These are phyloP conservation scores for Steinernema carpocapsae DNA, from an alignment of 2,888 invertebrate species.

Conservation along the genomic window DNA sequence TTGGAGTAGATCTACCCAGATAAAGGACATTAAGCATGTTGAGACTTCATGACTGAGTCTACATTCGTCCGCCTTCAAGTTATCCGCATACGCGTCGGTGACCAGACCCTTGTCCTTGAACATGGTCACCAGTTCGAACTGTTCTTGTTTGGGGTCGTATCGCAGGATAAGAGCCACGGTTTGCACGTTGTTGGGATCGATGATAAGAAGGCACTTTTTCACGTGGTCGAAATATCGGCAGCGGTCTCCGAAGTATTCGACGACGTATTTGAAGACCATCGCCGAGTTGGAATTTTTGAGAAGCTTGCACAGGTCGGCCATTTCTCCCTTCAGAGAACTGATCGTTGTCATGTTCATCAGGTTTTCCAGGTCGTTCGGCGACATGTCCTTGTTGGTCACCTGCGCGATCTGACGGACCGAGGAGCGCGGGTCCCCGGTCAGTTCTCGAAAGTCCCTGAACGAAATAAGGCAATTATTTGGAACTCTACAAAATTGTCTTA, in stretches of 20 bases:
- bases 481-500: not conserved
- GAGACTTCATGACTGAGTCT: constrained; percentile 12
- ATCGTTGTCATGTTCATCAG: not conserved
- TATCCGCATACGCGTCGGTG: not conserved
- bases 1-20: constrained; percentile 11
- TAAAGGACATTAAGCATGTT: constrained; percentile 13
- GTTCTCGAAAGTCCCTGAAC: constrained; percentile 1
- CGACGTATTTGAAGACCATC: not conserved
- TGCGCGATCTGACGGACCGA: not conserved
- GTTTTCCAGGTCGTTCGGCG: not conserved
- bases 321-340: not conserved
- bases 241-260: constrained; percentile 12
- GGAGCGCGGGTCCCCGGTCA: not conserved
- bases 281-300: not conserved
- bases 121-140: constrained; percentile 1
- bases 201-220: constrained; percentile 17
- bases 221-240: not conserved
- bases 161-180: not conserved
- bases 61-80: not conserved
- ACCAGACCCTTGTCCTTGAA: not conserved
- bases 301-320: not conserved
- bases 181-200: constrained; percentile 10
- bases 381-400: not conserved
- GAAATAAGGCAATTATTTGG: not conserved
- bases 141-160: not conserved